Evolutionary conservation across 2,888 invertebrate genomes (phyloP), one percentile per base, ranked within the genome.

Genomic region (Teleiodes luculella): DNA sequence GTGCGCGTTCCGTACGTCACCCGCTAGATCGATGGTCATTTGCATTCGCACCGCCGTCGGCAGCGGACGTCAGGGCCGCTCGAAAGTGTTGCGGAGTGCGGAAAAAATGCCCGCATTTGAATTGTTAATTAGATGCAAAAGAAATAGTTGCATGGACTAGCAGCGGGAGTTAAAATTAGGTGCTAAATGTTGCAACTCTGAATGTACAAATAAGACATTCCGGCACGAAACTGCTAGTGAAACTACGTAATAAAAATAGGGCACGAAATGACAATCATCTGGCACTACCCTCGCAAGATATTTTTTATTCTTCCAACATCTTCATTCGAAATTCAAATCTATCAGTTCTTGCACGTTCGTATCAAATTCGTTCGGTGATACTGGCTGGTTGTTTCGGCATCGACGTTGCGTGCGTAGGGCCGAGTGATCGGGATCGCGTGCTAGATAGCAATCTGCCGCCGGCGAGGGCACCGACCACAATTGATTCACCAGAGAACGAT

Each of bases 341-440:
- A 49, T 28, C 31, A 8, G 11, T 8, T 16, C 5, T 4, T 36
- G 51, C 55, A 53, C 37, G 48, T 37, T 47, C 45, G 30, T 18
- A 5, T 41, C 24, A 37, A 20, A 36, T 49, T 14, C 46, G 33
- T 13, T 49, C 8, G 49, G 20, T 36, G 36, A 14, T 49, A 11
- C 20, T 28, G 49, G 24, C 43, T 24, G 28, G 49, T 37, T 18
- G 45, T 45, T 49, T 37, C 28, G 49, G 49, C 35, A 41, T 75
- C 72, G 77, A 67, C 66, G 68, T 81, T 73, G 86, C 86, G 86
- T 86, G 82, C 80, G 79, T 76, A 71, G 76, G 76, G 80, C 70
- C 75, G 60, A 72, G 68, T 78, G 86, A 86, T 86, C 80, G 84
- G 84, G 74, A 77, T 89, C 79, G 88, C 88, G 87, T 89, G 88